Percentiles rank a stretch among this genome's conserved stretches.
These are phyloP conservation scores for Xanthorhoe spadicearia DNA, from an alignment of 2,888 invertebrate species.

Conservation along the genomic window DNA sequence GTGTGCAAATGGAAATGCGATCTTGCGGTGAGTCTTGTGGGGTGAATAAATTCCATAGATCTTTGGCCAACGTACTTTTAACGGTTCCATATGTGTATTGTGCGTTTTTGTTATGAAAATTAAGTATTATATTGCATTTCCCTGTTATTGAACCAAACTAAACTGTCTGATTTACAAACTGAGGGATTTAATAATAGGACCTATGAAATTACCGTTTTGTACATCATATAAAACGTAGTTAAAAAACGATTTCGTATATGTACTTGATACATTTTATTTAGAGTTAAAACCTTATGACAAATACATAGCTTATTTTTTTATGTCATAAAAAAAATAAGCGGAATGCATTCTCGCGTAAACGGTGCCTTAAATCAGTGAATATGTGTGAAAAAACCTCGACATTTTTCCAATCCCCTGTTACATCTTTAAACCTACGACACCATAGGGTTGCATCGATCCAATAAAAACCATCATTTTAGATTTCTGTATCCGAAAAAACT, in stretches of 20 bases:
- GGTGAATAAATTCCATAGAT: slow-evolving; percentile 70
- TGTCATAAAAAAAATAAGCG: too few species aligned
- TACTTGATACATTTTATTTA: too few species aligned
- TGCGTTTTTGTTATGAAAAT: slow-evolving; percentile 63
- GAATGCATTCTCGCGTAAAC: neutral
- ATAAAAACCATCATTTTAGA: slow-evolving; percentile 15
- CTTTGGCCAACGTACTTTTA: slow-evolving; percentile 67
- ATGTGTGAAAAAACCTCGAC: neutral
- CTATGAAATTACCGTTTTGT: neutral
- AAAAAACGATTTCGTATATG: neutral
- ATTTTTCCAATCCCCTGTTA: neutral
- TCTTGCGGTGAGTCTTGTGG: slow-evolving; percentile 58
- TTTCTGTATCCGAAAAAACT: slow-evolving; percentile 17
- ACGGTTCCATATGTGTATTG: slow-evolving; percentile 62
- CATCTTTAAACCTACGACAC: neutral
- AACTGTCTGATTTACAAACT: neutral
- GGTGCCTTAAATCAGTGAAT: neutral
- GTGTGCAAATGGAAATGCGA: slow-evolving; percentile 63
- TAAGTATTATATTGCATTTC: slow-evolving; percentile 46
- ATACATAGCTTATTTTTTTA: too few species aligned
- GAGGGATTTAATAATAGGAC: neutral
- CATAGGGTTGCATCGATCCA: neutral
- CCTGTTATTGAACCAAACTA: slow-evolving; percentile 21
- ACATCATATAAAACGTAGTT: neutral
- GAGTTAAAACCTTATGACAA: too few species aligned